Base-by-base conservation (phyloP, 2,888 invertebrate species). In the Callinectes sapidus region DNA sequence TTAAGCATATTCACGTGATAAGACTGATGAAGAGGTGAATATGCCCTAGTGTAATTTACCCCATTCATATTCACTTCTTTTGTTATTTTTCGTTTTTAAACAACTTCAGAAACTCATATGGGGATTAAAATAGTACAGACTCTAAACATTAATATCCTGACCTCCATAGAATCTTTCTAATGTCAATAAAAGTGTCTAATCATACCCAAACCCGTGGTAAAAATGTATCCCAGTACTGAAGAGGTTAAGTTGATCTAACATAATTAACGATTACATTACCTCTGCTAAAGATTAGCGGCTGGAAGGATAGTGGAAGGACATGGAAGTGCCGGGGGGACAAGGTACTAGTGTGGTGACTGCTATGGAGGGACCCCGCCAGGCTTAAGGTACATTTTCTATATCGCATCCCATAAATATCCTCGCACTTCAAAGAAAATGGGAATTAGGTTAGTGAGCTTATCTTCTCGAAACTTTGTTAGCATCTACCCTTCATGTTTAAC, bases 401-500 rank as follows among this genome's bases (percentile, higher is more conserved):
- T 81, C 81, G 10, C 81, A 35, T 81, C 81, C 81, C 81, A 81
- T 81, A 81, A 81, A 81, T 35, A 14, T 81, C 81, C 16, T 81
- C 81, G 35, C 81, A 81, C 81, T 35, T 81, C 81, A 81, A 81
- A 81, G 81, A 81, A 81, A 81, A 81, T 81, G 81, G 81, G 81
- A 81, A 81, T 35, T 18, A 81, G 81, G 81, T 81, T 81, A 81
- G 81, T 81, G 28, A 81, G 81, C 81, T 81, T 35, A 81, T 81
- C 81, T 35, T 81, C 81, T 18, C 35, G 81, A 16, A 35, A 35
- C 81, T 81, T 81, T 81, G 81, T 81, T 81, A 81, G 32, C 81
- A 13, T 81, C 16, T 6, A 81, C 81, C 35, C 81, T 81, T 81
- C 35, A 2, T 81, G 81, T 81, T 81, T 32, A 35, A 32, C 81